Conservation (phyloP, 2,888 invertebrate species). For the Eucera pruinosa region DNA sequence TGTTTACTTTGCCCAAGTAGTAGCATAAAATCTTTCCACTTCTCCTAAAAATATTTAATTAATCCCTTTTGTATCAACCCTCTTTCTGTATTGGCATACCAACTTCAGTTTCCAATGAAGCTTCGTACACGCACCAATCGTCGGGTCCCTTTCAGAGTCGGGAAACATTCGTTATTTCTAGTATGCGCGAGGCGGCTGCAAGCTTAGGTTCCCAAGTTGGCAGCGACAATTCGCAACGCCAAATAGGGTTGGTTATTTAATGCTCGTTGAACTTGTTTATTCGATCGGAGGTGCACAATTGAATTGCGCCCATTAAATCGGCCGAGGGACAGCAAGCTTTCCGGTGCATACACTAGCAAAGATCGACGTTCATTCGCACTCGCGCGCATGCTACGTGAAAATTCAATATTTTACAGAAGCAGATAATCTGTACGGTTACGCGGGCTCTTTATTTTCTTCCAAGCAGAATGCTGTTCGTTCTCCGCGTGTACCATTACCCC, state of each 20-base stretch:
- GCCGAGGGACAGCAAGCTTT: constrained; percentile 24
- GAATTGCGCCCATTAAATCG: constrained; percentile 58
- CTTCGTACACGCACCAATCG: constrained; percentile 22
- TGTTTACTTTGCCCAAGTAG: too few species aligned
- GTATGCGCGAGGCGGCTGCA: constrained; percentile 37
- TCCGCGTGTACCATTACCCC: constrained; percentile 49
- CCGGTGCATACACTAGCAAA: constrained; percentile 14
- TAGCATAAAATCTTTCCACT: too few species aligned
- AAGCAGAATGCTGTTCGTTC: constrained; percentile 37
- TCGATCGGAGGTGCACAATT: constrained; percentile 48
- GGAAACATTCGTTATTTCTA: constrained; percentile 48
- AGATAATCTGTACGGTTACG: constrained; percentile 52
- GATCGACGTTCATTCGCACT: background rate
- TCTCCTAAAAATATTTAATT: too few species aligned
- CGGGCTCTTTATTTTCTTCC: constrained; percentile 47
- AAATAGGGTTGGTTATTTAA: constrained; percentile 60
- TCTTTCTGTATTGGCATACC: too few species aligned
- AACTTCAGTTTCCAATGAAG: too few species aligned
- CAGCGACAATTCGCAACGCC: constrained; percentile 55
- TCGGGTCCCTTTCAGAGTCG: constrained; percentile 27
- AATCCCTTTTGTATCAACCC: too few species aligned
- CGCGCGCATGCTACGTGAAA: constrained; percentile 37
- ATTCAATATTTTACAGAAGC: constrained; percentile 49
- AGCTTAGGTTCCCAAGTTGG: constrained; percentile 36
- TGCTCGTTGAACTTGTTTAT: constrained; percentile 57